Conservation (phyloP, 2,888 invertebrate genomes). For the Calephelis perditalis region DNA sequence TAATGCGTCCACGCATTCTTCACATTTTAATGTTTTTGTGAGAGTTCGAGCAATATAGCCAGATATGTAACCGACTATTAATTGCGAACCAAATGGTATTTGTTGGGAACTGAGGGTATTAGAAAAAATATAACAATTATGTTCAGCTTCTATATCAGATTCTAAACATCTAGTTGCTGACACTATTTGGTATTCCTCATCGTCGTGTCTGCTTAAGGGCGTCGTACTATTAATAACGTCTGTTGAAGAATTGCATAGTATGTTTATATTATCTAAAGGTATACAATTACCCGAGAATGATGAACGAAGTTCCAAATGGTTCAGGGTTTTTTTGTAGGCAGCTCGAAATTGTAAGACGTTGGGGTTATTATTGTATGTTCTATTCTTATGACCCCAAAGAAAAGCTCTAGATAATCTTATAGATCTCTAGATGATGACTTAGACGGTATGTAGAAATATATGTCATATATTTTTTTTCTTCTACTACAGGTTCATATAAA, state of each 20-base stretch:
- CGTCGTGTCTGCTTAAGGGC: neutral
- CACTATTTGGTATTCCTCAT: neutral
- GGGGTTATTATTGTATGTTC: neutral
- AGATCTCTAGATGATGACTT: too few relatives aligned
- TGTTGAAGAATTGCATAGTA: neutral
- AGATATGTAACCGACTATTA: conserved; percentile 2
- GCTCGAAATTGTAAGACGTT: conserved; percentile 6
- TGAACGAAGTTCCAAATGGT: conserved; percentile 2
- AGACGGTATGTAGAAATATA: neutral
- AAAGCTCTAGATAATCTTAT: neutral
- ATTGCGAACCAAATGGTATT: neutral
- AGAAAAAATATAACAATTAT: neutral
- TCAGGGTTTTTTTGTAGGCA: neutral
- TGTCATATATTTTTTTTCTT: conserved; percentile 4
- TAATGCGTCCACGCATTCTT: conserved; percentile 1
- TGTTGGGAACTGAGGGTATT: neutral
- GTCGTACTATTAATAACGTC: neutral
- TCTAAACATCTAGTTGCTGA: neutral
- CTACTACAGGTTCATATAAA: neutral
- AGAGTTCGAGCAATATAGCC: neutral
- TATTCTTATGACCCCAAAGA: neutral
- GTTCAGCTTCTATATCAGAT: neutral
- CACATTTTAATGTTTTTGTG: conserved; percentile 5
- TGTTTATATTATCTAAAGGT: neutral
- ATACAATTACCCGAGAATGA: neutral